Evolutionary conservation across 2,888 invertebrate species (phyloP).

Genomic region (Metalampra italica): DNA sequence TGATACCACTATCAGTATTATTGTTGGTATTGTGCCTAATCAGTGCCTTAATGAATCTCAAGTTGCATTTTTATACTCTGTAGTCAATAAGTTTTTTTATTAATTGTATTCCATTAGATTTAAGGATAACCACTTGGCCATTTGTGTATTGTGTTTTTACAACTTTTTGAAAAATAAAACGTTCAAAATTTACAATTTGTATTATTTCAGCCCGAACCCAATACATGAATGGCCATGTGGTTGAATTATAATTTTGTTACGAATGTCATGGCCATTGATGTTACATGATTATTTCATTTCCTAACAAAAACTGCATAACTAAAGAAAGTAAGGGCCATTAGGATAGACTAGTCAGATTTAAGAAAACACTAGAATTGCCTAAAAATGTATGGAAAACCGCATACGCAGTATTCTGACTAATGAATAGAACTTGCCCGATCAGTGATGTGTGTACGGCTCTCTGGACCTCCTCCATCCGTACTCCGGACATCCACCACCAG

Average conservation of each 20-base stretch:
- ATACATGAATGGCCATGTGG: slow-evolving; percentile 73
- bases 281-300: slow-evolving; percentile 10
- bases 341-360: too few relatives aligned
- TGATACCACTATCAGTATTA: slow-evolving; percentile 10
- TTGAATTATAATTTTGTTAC: slow-evolving; percentile 28
- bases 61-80: slow-evolving; percentile 21
- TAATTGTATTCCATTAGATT: slow-evolving; percentile 16
- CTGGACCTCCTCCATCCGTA: too few relatives aligned
- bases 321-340: too few relatives aligned
- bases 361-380: too few relatives aligned
- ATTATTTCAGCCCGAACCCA: slow-evolving; percentile 56
- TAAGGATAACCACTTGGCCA: slow-evolving; percentile 63
- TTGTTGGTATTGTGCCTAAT: slow-evolving; percentile 3
- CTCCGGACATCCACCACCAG: too few relatives aligned
- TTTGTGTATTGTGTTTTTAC: slow-evolving; percentile 62
- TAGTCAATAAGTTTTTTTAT: slow-evolving; percentile 17
- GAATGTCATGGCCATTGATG: slow-evolving; percentile 66
- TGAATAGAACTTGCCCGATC: too few relatives aligned
- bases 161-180: slow-evolving; percentile 41
- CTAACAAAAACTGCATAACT: slow-evolving; percentile 14
- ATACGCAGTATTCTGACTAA: too few relatives aligned
- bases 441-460: too few relatives aligned
- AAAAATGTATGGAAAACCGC: too few relatives aligned
- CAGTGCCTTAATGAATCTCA: slow-evolving; percentile 20
- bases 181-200: slow-evolving; percentile 35